Evolutionary conservation across 2,888 invertebrate genomes (phyloP).

Genomic region (Drosophila neoperkinsi): DNA sequence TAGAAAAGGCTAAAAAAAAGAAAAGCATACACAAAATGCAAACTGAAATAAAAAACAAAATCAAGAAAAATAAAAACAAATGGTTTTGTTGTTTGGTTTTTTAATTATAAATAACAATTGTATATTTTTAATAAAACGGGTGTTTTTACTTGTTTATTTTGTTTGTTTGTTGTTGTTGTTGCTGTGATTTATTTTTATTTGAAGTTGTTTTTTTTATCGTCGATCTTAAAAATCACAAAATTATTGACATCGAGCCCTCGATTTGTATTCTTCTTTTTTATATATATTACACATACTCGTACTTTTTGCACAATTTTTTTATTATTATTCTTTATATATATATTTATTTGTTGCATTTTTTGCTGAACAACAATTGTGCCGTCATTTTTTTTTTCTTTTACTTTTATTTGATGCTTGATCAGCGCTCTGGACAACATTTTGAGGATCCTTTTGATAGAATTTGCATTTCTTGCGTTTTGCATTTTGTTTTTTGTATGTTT

Average conservation of each 20-base stretch:
- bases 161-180: conserved; percentile 45
- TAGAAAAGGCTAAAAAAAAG: conserved; percentile 7
- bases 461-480: conserved; percentile 66
- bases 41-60: conserved; percentile 40
- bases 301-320: conserved; percentile 39
- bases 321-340: conserved; percentile 6
- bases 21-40: conserved; percentile 19
- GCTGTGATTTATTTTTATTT: conserved; percentile 60
- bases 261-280: conserved; percentile 29
- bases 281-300: conserved; percentile 36
- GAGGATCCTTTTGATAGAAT: conserved; percentile 64
- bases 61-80: conserved; percentile 68
- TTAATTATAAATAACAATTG: conserved; percentile 85
- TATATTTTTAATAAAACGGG: conserved; percentile 83
- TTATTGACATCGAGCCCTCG: conserved; percentile 54
- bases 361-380: conserved; percentile 47
- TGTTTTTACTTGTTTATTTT: conserved; percentile 35
- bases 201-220: conserved; percentile 32
- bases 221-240: conserved; percentile 35
- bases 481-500: background rate
- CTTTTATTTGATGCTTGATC: conserved; percentile 42
- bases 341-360: conserved; percentile 29
- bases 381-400: conserved; percentile 7
- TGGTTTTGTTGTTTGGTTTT: conserved; percentile 73
- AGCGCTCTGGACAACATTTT: conserved; percentile 55